phyloP scores from a whole-genome alignment of 2,113 vertebrate species.

The Oreocharis arfaki region DNA sequence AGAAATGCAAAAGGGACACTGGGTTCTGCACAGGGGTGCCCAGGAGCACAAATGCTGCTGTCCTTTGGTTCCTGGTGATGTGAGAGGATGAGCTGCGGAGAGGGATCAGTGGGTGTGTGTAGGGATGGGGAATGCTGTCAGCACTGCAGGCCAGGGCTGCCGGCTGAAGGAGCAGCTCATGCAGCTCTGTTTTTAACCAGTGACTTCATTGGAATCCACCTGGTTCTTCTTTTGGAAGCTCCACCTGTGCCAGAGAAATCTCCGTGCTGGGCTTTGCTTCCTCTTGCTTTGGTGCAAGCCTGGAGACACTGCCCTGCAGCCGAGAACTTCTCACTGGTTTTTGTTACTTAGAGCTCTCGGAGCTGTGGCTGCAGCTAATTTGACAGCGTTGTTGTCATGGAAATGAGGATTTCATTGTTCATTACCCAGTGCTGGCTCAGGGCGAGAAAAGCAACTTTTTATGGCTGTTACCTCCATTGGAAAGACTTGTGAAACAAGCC shows the following conservation, averaged over 20 bases:
- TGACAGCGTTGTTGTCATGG: not conserved
- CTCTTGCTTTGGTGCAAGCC: not conserved
- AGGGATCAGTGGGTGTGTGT: rapidly evolving
- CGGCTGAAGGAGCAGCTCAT: not conserved
- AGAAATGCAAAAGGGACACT: not conserved
- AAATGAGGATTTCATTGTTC: not conserved
- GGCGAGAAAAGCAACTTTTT: not conserved
- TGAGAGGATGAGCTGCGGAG: not conserved
- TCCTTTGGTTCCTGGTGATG: not conserved
- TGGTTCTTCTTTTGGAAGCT: not conserved
- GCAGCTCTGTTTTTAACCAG: not conserved
- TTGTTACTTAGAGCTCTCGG: not conserved
- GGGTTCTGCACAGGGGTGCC: not conserved
- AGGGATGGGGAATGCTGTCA: not conserved
- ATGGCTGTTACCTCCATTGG: not conserved
- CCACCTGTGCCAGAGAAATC: not conserved
- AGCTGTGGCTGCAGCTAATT: not conserved
- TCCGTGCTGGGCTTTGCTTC: not conserved
- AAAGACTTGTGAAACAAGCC: not conserved
- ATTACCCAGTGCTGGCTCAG: not conserved
- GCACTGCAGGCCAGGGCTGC: not conserved
- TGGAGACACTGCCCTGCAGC: not conserved
- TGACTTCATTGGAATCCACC: not conserved
- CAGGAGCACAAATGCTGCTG: not conserved
- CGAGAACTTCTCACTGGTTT: not conserved